phyloP scores from a whole-genome alignment of 2,888 invertebrate species.

The Caenorhabditis macrosperma region DNA sequence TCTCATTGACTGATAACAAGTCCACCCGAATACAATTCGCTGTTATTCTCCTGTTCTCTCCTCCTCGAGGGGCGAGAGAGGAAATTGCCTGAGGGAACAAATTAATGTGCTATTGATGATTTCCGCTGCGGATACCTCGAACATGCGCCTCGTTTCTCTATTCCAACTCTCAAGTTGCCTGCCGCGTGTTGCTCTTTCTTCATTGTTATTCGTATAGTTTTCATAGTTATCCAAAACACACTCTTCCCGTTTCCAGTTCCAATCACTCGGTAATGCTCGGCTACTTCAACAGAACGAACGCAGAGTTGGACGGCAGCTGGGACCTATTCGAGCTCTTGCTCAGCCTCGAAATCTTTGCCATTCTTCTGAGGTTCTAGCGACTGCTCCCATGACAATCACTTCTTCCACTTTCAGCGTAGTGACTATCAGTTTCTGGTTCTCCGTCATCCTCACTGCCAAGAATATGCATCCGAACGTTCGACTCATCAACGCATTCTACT shows the following conservation, averaged over 20 bases:
- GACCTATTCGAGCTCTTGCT: not conserved
- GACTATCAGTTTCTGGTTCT: constrained; percentile 44
- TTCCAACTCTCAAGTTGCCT: constrained; percentile 1
- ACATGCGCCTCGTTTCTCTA: not conserved
- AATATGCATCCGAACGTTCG: constrained; percentile 46
- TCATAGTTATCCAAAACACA: not conserved
- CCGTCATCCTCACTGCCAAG: constrained; percentile 24
- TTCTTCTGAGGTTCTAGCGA: constrained; percentile 7
- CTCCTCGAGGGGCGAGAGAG: too few species aligned
- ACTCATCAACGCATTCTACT: constrained; percentile 28
- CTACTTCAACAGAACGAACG: constrained; percentile 42
- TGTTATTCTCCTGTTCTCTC: not conserved
- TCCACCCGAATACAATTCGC: not conserved
- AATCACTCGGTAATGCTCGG: constrained; percentile 29
- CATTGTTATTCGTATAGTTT: not conserved
- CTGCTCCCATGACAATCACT: not conserved
- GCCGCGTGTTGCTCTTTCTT: not conserved
- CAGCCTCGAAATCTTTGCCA: constrained; percentile 15
- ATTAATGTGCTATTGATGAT: constrained; percentile 7
- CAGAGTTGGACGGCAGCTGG: constrained; percentile 8
- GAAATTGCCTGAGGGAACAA: not conserved
- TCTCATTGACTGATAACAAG: not conserved
- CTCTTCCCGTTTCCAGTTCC: not conserved
- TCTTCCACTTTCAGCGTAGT: constrained; percentile 21
- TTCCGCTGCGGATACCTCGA: not conserved